A percentile compares a stretch with the other conserved stretches of the same genome.
These are phyloP conservation scores for Hippocampus guttulatus DNA, from an alignment of 2,113 vertebrate species.

Conservation along the genomic window DNA sequence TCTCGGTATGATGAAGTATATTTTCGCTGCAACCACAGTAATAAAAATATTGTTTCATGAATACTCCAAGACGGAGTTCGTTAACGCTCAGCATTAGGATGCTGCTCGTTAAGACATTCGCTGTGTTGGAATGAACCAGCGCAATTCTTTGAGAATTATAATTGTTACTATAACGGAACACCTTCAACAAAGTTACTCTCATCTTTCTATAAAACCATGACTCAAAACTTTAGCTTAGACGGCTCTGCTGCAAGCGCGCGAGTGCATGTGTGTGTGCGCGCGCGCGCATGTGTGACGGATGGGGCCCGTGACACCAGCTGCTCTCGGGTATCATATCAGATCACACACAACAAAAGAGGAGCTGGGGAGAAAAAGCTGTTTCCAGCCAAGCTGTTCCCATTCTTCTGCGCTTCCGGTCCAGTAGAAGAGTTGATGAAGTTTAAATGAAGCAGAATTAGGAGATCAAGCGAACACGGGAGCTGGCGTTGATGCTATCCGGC, in stretches of 20 bases:
- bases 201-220: not conserved
- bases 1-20: not conserved
- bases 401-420: constrained; percentile 95
- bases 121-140: not conserved
- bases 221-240: constrained; percentile 2
- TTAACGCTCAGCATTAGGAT: not conserved
- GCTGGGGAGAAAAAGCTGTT: constrained; percentile 51
- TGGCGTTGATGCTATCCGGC: constrained; percentile 69
- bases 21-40: not conserved
- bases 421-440: constrained; percentile 99
- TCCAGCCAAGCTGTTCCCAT: constrained; percentile 74
- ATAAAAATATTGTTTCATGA: not conserved
- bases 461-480: constrained; percentile 80
- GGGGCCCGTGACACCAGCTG: constrained; percentile 43
- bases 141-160: not conserved
- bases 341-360: constrained; percentile 71
- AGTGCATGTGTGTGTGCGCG: constrained; percentile 19
- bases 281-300: constrained; percentile 17
- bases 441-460: constrained; percentile 99
- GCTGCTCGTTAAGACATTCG: not conserved
- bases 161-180: not conserved
- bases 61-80: not conserved
- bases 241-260: constrained; percentile 1
- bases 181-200: not conserved
- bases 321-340: constrained; percentile 71